Evolutionary conservation across 2,113 vertebrate genomes (phyloP).

Genomic region (Elaphurus davidianus): DNA sequence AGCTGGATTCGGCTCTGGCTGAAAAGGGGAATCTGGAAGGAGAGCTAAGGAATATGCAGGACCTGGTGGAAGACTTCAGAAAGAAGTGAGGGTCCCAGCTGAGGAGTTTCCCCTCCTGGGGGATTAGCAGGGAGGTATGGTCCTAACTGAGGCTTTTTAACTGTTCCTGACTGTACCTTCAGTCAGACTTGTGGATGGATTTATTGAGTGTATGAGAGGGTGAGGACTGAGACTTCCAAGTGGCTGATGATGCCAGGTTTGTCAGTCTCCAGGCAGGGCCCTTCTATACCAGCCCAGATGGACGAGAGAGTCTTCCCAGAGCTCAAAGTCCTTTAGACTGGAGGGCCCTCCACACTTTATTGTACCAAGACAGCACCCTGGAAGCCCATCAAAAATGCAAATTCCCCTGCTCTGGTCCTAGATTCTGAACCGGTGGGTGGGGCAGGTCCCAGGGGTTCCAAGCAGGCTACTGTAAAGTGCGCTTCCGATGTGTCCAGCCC

Average conservation of each 20-base stretch:
- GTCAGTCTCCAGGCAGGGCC: not conserved
- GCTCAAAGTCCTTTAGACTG: not conserved
- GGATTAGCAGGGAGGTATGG: not conserved
- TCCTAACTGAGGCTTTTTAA: not conserved
- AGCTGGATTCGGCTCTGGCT: fast-evolving
- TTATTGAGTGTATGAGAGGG: not conserved
- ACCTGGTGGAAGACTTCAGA: not conserved
- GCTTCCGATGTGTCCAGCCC: not conserved
- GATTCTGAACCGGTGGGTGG: not conserved
- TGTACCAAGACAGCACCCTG: not conserved
- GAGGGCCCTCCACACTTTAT: not conserved
- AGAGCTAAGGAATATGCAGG: not conserved
- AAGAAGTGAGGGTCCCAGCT: not conserved
- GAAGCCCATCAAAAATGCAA: not conserved
- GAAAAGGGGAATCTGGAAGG: not conserved
- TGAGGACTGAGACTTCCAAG: not conserved
- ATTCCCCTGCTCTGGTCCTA: not conserved
- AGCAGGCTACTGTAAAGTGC: not conserved
- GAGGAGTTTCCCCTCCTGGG: not conserved
- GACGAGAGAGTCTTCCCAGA: not conserved
- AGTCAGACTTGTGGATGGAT: not conserved
- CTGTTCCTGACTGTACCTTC: not conserved
- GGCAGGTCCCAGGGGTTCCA: not conserved
- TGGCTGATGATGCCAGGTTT: not conserved
- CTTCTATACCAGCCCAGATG: not conserved